A percentile compares a stretch with the other conserved stretches of the same genome.
Conservation (phyloP, 2,113 vertebrate species). For the Brachypteracias leptosomus region DNA sequence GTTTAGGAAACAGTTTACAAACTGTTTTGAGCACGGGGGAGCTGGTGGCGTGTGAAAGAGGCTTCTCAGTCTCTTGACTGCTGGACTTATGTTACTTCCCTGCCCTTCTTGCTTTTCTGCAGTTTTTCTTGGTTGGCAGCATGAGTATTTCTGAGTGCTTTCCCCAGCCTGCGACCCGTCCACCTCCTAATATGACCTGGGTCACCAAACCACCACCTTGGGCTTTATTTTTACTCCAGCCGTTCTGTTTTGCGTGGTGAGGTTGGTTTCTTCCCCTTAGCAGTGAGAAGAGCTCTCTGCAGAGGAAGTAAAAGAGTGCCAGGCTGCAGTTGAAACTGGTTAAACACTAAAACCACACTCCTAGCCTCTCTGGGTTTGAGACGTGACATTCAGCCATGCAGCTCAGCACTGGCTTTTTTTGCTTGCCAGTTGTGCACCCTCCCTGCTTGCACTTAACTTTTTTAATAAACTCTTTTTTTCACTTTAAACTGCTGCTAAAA, state of each 20-base stretch:
- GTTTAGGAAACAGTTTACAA: constrained; percentile 63
- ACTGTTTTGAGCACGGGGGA: constrained; percentile 14
- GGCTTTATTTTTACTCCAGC: constrained; percentile 73
- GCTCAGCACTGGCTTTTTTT: constrained; percentile 34
- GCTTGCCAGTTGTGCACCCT: constrained; percentile 28
- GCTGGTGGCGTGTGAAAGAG: constrained; percentile 10
- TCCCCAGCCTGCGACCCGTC: constrained; percentile 29
- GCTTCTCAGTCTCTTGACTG: constrained; percentile 7
- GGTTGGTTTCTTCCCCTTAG: constrained; percentile 70
- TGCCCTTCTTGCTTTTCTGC: constrained; percentile 40
- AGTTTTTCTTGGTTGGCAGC: constrained; percentile 56
- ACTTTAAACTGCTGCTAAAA: not conserved
- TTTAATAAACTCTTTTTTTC: not conserved
- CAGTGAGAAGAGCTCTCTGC: constrained; percentile 59
- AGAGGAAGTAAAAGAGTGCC: constrained; percentile 78
- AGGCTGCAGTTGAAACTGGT: constrained; percentile 79
- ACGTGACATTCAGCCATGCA: constrained; percentile 79
- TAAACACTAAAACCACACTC: constrained; percentile 81
- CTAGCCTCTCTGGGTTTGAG: constrained; percentile 68
- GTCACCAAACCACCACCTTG: constrained; percentile 78
- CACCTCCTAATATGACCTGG: constrained; percentile 57
- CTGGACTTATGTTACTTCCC: not conserved
- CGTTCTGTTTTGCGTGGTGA: constrained; percentile 62
- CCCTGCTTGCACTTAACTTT: not conserved
- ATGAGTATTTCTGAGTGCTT: constrained; percentile 39